These are phyloP conservation scores for Gadopsis marmoratus DNA, from an alignment of 2,797 vertebrate genomes.

Conservation along the genomic window DNA sequence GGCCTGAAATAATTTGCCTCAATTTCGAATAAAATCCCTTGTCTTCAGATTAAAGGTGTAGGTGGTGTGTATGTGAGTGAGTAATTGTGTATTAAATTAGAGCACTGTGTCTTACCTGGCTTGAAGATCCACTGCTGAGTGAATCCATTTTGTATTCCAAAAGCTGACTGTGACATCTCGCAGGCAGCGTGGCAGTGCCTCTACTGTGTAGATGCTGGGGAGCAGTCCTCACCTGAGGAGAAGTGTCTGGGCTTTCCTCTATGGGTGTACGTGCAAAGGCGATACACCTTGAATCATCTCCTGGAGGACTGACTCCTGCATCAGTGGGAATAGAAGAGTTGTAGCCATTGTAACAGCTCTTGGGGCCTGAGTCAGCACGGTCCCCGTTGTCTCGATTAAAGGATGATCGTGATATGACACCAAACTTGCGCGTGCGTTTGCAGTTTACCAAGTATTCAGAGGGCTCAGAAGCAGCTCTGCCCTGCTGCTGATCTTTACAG, in stretches of 20 bases:
- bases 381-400: slow-evolving; percentile 81
- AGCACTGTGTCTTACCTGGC: slow-evolving; percentile 83
- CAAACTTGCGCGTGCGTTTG: slow-evolving; percentile 93
- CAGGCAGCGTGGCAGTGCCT: slow-evolving; percentile 68
- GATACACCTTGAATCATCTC: slow-evolving; percentile 46
- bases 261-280: slow-evolving; percentile 39
- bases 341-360: slow-evolving; percentile 76
- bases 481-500: slow-evolving; percentile 72
- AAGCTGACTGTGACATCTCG: slow-evolving; percentile 76
- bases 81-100: background rate
- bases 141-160: slow-evolving; percentile 83
- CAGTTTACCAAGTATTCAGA: slow-evolving; percentile 82
- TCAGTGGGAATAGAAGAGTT: slow-evolving; percentile 75
- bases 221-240: slow-evolving; percentile 19
- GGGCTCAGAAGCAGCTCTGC: slow-evolving; percentile 71
- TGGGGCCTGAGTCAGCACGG: slow-evolving; percentile 71
- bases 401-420: slow-evolving; percentile 90
- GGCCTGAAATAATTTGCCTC: background rate
- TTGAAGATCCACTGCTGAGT: slow-evolving; percentile 81
- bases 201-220: slow-evolving; percentile 54
- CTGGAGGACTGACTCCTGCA: slow-evolving; percentile 66
- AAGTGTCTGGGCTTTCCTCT: slow-evolving; percentile 30
- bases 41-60: background rate
- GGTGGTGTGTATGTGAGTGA: too few species aligned
- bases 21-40: background rate